phyloP scores from a whole-genome alignment of 2,888 invertebrate species.

The Norana najaformis region DNA sequence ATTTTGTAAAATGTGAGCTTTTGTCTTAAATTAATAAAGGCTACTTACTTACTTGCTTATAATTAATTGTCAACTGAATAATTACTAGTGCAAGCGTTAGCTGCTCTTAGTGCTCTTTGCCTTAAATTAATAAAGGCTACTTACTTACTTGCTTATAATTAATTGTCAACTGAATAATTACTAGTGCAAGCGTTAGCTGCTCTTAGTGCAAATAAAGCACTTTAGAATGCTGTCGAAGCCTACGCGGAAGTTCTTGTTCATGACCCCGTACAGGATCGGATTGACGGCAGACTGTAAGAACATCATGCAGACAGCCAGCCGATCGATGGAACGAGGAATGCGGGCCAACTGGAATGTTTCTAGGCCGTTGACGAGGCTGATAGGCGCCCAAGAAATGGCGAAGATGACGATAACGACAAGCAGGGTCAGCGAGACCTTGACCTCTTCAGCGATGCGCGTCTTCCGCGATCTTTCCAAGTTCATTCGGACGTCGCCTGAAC shows the following conservation, averaged over 20 bases:
- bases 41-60: too few species aligned
- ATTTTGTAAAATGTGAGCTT: too few species aligned
- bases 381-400: conserved; percentile 21
- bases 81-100: background rate
- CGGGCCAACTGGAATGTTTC: background rate
- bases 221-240: conserved; percentile 15
- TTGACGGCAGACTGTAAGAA: conserved; percentile 24
- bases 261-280: conserved; percentile 15
- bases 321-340: background rate
- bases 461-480: background rate
- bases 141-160: background rate
- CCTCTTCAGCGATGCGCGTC: conserved; percentile 21
- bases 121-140: too few species aligned
- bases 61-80: too few species aligned
- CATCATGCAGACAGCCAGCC: conserved; percentile 21
- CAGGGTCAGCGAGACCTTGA: conserved; percentile 10
- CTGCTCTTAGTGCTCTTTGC: conserved; percentile 1
- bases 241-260: conserved; percentile 26
- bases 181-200: background rate
- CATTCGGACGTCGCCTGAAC: background rate
- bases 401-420: conserved; percentile 15
- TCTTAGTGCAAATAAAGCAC: background rate
- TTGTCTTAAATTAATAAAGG: too few species aligned
- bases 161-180: too few species aligned
- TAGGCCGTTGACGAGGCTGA: conserved; percentile 23